Base-by-base conservation (phyloP, 2,888 invertebrate species). In the Tiliacea aurago region DNA sequence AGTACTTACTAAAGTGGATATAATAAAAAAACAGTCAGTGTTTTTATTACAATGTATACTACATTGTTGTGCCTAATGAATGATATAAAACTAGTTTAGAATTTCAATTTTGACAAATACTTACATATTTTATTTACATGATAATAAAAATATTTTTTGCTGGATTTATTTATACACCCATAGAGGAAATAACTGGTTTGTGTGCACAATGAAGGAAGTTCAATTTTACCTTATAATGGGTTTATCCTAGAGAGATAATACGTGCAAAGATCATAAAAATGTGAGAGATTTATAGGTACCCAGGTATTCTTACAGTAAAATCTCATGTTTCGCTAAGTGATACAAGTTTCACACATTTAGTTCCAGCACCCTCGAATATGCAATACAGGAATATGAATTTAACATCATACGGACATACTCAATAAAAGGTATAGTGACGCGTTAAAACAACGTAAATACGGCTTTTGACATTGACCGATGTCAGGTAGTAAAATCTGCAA, bases 401-500 rank as follows among this genome's bases (percentile, higher is more conserved):
- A 67, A 43, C 23, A 10, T 28, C 43, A 7, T 43, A 33, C 18
- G 1, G n/a, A 28, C 5, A 5, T 33, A 69, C 51, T 67, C 7
- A 37, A 5, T 37, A 4, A 4, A 51, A 43, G n/a, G 11, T 5
- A 28, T 62, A 37, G 0, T 41, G 23, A 11, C 23, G 18, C 20
- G 18, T 20, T 20, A 37, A 56, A 47, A 47, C 2, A 56, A 37
- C n/a, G 20, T 20, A 20, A 4, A 23, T 43, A 47, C 10, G 15
- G 33, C 20, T 37, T 56, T 18, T 58, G 18, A 28, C 28, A 1
- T 37, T 69, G 51, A 37, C 43, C 1, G 10, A 37, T 28, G 45
- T 77, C 58, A 45, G 18, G 4, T 18, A 28, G 11, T 41, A 9
- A 49, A 56, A 69, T 41, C 37, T 59, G 43, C 69, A 68, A 37